A percentile compares a stretch with the other conserved stretches of the same genome.
Evolutionary conservation across 2,797 vertebrate genomes (phyloP).

Genomic region (Mormyrops attenuatus): DNA sequence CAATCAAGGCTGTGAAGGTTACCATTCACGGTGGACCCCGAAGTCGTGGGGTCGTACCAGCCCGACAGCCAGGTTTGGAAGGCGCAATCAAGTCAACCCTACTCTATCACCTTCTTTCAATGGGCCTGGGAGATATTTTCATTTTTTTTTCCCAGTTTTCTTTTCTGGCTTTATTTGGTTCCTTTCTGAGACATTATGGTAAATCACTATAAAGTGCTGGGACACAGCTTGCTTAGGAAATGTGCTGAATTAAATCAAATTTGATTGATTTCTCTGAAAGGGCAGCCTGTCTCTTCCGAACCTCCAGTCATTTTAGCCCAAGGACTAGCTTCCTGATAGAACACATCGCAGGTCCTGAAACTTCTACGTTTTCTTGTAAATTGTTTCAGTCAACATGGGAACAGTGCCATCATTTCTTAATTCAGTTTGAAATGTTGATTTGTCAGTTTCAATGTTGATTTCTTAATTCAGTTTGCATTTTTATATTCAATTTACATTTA

Average conservation of each 20-base stretch:
- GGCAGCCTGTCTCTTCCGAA: neutral
- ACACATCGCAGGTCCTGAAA: neutral
- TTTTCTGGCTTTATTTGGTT: neutral
- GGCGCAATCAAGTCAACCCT: slow-evolving; percentile 14
- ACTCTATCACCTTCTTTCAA: neutral
- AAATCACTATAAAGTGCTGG: neutral
- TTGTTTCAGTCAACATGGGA: neutral
- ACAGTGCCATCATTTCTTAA: neutral
- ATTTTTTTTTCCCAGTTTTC: neutral
- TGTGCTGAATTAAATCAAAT: neutral
- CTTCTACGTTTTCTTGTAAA: neutral
- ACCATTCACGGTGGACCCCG: slow-evolving; percentile 29
- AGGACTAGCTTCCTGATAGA: neutral
- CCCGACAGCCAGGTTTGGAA: slow-evolving; percentile 24
- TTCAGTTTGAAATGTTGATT: neutral
- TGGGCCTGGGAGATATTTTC: neutral
- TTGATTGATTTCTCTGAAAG: neutral
- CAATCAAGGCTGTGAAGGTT: neutral
- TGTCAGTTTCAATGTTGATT: no score
- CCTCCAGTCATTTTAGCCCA: neutral
- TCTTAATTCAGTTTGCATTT: neutral
- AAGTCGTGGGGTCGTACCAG: slow-evolving; percentile 28
- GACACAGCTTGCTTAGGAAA: neutral
- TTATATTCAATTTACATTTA: neutral
- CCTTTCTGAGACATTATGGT: neutral